Base-by-base conservation (phyloP, 1,140 invertebrate species). In the Palaemon carinicauda region DNA sequence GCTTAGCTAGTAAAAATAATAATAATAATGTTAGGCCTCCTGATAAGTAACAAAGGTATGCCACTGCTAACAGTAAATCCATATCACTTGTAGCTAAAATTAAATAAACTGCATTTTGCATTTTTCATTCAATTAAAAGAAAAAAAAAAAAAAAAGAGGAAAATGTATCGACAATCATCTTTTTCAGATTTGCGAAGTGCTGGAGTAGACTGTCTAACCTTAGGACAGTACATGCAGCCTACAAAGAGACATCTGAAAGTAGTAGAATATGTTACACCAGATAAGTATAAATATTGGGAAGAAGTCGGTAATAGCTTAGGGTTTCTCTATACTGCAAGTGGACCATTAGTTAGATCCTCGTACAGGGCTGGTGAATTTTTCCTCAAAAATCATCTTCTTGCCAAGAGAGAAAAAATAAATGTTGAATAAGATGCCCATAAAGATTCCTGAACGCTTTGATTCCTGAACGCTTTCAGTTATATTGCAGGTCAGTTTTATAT, bases 171-270 rank as follows among this genome's bases (percentile, higher is more conserved):
- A 21, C 27, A 4, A 21, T 21, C 14, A 3, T 52, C 4, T 53
- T 15, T 88, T 91, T 88, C 90, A 94, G 97, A 98, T 93, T 91
- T 98, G 5, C 92, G 95, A 85, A 91, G 92, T 21, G 94, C 92
- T 51, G 95, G 95, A 33, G 98, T 99, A 0, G 98, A 99, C 91
- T 99, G 98, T 91, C 90, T 99, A 0, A 99, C 99, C 1, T 92
- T 99, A 10, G 99, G 99, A 0, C 99, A 99, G 91, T 99, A 99
- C 91, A 99, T 99, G 98, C 98, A 99, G 91, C 98, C 98, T 0
- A 99, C 98, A 3, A 99, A 98, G 91, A 93, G 95, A 75, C 98
- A 99, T 93, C 92, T 99, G 7, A 98, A 97, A 93, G 97, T 93
- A 82, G 80, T 96, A 75, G 98, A 99, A 91, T 99, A 99, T 92